phyloP scores from a whole-genome alignment of 2,113 vertebrate species.

The Mungos mungo region DNA sequence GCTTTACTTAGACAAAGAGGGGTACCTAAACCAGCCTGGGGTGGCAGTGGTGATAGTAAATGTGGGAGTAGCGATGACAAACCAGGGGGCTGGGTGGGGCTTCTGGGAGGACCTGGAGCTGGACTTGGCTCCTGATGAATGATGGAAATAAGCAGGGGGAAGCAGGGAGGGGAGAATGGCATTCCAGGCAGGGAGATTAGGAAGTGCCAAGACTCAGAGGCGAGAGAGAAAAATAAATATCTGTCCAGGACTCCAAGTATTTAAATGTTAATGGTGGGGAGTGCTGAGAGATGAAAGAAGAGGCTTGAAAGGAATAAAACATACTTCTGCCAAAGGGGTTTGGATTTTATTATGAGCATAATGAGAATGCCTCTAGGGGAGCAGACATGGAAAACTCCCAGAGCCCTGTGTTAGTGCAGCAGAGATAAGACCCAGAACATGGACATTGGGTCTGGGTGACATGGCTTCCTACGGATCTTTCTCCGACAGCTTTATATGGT shows the following conservation, averaged over 20 bases:
- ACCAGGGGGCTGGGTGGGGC: fast-evolving
- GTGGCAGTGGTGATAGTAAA: not conserved
- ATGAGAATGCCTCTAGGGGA: not conserved
- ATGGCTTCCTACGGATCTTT: not conserved
- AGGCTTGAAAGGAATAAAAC: not conserved
- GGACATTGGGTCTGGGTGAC: not conserved
- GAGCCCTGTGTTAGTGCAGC: not conserved
- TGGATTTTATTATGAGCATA: not conserved
- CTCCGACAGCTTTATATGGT: not conserved
- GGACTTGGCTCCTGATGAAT: not conserved
- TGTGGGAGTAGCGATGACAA: not conserved
- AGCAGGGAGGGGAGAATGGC: not conserved
- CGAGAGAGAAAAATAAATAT: not conserved
- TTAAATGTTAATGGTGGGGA: not conserved
- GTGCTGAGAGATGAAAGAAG: not conserved
- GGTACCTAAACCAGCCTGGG: too few relatives aligned
- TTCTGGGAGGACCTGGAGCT: not conserved
- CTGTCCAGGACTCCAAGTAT: not conserved
- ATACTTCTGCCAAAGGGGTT: not conserved
- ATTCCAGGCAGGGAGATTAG: not conserved
- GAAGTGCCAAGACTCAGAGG: not conserved
- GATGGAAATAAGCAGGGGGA: not conserved
- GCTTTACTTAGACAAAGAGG: not conserved
- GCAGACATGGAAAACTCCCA: not conserved
- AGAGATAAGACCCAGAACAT: not conserved